A percentile compares a stretch with the other conserved stretches of the same genome.
These are phyloP conservation scores for Homarus gammarus DNA, from an alignment of 2,888 invertebrate genomes.

Conservation along the genomic window DNA sequence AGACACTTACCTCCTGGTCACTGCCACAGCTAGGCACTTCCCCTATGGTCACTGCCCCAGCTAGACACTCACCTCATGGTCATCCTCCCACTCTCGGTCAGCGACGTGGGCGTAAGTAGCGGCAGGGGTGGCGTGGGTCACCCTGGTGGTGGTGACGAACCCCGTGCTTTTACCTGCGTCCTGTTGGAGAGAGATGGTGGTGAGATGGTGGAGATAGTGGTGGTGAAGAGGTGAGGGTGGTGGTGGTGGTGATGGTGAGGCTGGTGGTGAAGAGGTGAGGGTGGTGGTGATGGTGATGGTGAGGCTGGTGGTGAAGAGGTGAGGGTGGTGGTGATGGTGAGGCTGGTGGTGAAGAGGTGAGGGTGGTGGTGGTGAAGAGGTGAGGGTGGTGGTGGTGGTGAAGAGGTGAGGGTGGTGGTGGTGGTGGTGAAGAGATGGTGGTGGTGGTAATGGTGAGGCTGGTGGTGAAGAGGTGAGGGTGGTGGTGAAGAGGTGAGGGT, in stretches of 20 bases:
- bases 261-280: too few relatives aligned
- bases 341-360: too few relatives aligned
- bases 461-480: too few relatives aligned
- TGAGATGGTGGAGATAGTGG: too few relatives aligned
- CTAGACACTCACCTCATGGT: neutral
- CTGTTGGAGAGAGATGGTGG: conserved; percentile 1
- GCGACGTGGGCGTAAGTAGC: conserved; percentile 89
- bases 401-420: neutral
- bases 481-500: too few relatives aligned
- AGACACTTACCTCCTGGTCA: too few relatives aligned
- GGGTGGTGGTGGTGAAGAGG: neutral
- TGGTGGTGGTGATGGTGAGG: too few relatives aligned
- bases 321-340: too few relatives aligned
- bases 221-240: too few relatives aligned
- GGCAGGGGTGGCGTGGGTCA: conserved; percentile 93
- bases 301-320: too few relatives aligned
- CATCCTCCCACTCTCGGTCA: conserved; percentile 79
- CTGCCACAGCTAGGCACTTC: neutral
- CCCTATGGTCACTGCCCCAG: neutral
- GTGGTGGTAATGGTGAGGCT: neutral
- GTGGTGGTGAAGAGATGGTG: neutral
- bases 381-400: neutral
- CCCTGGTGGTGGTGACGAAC: conserved; percentile 92
- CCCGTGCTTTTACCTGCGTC: conserved; percentile 79
- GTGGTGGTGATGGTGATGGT: too few relatives aligned